Percentiles rank a stretch among this genome's conserved stretches.
phyloP scores from a whole-genome alignment of 2,888 invertebrate species.

The Trachelus iudaicus region DNA sequence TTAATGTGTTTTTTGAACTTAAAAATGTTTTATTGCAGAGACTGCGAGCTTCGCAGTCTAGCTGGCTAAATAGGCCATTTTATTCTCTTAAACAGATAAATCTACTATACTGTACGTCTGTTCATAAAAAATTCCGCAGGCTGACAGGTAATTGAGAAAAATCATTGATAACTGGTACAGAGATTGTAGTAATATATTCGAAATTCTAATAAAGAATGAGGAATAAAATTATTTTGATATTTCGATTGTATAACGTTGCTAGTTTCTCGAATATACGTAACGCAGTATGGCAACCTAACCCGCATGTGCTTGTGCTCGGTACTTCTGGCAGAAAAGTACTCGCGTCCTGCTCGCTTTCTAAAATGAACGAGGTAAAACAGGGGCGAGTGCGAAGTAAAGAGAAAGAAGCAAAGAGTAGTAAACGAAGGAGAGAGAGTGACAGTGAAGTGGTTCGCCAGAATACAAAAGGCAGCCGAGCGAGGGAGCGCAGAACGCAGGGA shows the following conservation, averaged over 20 bases:
- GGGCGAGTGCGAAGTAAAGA: conserved; percentile 18
- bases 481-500: conserved; percentile 28
- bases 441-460: conserved; percentile 2
- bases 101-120: background rate
- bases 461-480: background rate
- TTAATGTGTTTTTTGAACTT: background rate
- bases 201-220: background rate
- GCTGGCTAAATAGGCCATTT: background rate
- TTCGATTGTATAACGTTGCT: background rate
- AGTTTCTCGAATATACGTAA: background rate
- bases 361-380: conserved; percentile 28
- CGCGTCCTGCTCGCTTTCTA: conserved; percentile 38
- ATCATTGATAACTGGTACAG: background rate
- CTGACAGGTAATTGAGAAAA: background rate
- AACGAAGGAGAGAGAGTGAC: conserved; percentile 2
- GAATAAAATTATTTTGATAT: background rate
- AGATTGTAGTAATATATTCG: background rate
- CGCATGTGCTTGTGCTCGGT: conserved; percentile 49
- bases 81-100: background rate
- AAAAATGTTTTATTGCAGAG: background rate
- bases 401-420: conserved; percentile 11
- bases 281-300: conserved; percentile 48
- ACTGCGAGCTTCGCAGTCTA: background rate
- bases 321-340: conserved; percentile 52
- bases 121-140: background rate